A percentile compares a stretch with the other conserved stretches of the same genome.
These are phyloP conservation scores for Anabas testudineus DNA, from an alignment of 2,797 vertebrate genomes.

Conservation along the genomic window DNA sequence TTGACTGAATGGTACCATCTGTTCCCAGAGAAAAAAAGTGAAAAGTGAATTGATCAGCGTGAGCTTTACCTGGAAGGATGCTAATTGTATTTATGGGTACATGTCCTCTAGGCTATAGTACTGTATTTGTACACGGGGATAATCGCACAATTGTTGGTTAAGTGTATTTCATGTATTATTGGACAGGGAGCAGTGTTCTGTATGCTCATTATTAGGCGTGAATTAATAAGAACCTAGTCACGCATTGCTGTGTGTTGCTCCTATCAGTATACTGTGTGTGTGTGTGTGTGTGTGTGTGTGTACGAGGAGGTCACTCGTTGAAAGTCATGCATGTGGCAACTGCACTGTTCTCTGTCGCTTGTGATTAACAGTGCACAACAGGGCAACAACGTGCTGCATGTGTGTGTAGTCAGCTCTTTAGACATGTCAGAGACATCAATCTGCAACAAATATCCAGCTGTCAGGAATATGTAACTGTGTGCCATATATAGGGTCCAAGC, in stretches of 20 bases:
- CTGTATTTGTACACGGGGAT: not conserved
- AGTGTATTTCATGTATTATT: conserved; percentile 31
- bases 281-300: conserved; percentile 3
- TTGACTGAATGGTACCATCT: conserved; percentile 30
- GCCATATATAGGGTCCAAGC: not conserved
- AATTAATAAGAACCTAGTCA: conserved; percentile 33
- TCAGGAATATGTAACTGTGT: conserved; percentile 18
- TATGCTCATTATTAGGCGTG: conserved; percentile 33
- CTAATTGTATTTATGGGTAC: not conserved
- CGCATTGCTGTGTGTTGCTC: not conserved
- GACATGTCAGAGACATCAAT: conserved; percentile 30
- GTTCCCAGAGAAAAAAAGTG: conserved; percentile 20
- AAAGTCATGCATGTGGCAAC: conserved; percentile 47
- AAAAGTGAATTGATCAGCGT: conserved; percentile 27
- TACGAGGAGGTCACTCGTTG: conserved; percentile 38
- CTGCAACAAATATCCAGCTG: conserved; percentile 40
- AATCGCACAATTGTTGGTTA: not conserved
- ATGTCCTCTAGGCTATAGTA: not conserved
- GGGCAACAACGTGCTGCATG: conserved; percentile 16
- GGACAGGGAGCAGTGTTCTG: conserved; percentile 16
- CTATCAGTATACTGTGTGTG: not conserved
- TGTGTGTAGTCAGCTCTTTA: conserved; percentile 30
- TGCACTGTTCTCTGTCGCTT: conserved; percentile 53
- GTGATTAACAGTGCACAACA: conserved; percentile 45
- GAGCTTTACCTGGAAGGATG: conserved; percentile 21